Conservation (phyloP, 2,113 vertebrate genomes). For the Albula glossodonta region DNA sequence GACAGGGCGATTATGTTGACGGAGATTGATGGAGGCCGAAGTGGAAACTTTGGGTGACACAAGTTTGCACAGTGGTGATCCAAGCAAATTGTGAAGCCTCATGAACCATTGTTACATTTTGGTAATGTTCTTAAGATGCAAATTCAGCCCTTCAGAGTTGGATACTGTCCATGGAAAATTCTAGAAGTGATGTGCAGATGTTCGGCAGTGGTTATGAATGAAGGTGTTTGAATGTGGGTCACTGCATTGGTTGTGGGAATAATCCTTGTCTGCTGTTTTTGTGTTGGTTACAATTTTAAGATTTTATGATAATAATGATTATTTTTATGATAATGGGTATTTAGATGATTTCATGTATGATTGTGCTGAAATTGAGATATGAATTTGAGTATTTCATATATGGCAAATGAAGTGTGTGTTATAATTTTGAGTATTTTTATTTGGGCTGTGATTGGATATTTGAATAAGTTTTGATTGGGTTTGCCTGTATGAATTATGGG, state of each 20-base stretch:
- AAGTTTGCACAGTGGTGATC: slow-evolving; percentile 47
- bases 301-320: no score
- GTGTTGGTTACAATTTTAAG: not conserved
- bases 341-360: no score
- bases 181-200: not conserved
- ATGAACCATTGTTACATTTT: slow-evolving; percentile 33
- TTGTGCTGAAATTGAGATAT: no score
- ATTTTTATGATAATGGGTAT: no score
- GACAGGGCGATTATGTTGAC: slow-evolving; percentile 31
- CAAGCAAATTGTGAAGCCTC: slow-evolving; percentile 43
- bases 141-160: slow-evolving; percentile 35
- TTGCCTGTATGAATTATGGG: no score
- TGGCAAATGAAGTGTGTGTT: not conserved
- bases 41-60: slow-evolving; percentile 3
- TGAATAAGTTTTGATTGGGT: no score
- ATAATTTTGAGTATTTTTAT: no score
- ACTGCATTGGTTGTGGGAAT: no score
- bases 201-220: not conserved
- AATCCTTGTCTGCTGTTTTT: not conserved
- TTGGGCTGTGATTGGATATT: no score
- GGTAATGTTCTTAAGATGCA: slow-evolving; percentile 55
- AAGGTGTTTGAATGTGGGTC: no score
- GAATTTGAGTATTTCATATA: not conserved
- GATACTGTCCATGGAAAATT: not conserved
- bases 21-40: not conserved